Percentiles rank a stretch among this genome's conserved stretches.
These are phyloP conservation scores for Papilio demoleus DNA, from an alignment of 2,888 invertebrate genomes.

Conservation along the genomic window DNA sequence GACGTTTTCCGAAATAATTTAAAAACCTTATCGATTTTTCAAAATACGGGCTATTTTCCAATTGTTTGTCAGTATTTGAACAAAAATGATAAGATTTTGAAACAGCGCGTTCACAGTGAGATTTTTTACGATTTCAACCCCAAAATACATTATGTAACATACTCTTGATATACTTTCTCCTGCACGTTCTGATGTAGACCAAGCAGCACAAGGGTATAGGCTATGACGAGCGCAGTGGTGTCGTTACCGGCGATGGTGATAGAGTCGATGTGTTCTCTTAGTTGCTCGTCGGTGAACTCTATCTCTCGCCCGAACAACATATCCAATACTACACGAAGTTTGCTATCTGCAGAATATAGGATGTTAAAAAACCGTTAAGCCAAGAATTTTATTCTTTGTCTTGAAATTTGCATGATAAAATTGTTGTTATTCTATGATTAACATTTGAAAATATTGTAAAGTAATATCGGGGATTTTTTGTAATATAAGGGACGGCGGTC, in stretches of 20 bases:
- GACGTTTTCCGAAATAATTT: no score
- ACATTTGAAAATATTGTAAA: no score
- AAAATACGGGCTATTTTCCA: no score
- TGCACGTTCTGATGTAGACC: constrained; percentile 71
- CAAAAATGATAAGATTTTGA: no score
- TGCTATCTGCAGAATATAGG: constrained; percentile 61
- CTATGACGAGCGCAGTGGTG: constrained; percentile 77
- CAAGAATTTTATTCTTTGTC: no score
- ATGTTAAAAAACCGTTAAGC: no score
- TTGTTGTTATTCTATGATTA: no score
- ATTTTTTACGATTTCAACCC: not conserved
- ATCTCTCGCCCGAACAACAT: constrained; percentile 75
- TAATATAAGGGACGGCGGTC: no score
- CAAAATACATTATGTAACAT: constrained; percentile 50
- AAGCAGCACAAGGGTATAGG: constrained; percentile 74
- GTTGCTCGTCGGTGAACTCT: constrained; percentile 79
- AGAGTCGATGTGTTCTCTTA: constrained; percentile 84
- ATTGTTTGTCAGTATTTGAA: no score
- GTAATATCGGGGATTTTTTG: no score
- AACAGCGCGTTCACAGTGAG: not conserved
- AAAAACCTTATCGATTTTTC: no score
- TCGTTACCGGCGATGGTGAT: constrained; percentile 84
- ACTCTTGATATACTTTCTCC: constrained; percentile 64
- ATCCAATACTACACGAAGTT: constrained; percentile 70
- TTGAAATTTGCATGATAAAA: no score